Evolutionary conservation across 2,113 vertebrate genomes (phyloP), one percentile per base, ranked within the genome.

Genomic region (Ophthalmolycus amberensis): DNA sequence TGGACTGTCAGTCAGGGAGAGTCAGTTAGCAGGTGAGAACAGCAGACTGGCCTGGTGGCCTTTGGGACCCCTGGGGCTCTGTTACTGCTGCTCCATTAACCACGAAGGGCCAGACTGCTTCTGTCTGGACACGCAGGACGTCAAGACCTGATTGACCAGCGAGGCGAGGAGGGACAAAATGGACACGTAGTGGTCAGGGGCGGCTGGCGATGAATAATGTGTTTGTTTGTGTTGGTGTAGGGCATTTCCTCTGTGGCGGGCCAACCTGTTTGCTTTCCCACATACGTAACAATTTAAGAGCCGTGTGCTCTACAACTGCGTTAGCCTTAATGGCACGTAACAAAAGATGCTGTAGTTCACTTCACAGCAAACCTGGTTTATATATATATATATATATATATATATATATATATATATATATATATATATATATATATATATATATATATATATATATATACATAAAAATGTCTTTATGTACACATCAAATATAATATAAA

Each of bases 11-110:
- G 71, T 60, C 64, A 84, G 60, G 7, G 22, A 60, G 56, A 40
- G 67, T 76, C 69, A 84, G 58, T 88, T 63, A 90, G 80, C 76
- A 75, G 73, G 88, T 79, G 86, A 84, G 74, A 85, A 76, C 15
- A 75, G 78, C 0, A 56, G 82, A 82, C 76, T 75, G 73, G 85
- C 46, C 29, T 14, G 50, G 75, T 52, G 82, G 78, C 73, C 83
- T 52, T 40, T 62, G 68, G 69, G 81, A 72, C 60, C 81, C 81
- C 71, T 5, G 15, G 68, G 37, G 77, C 42, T 75, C 71, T 1
- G 34, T 69, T 40, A 83, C 66, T 79, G 54, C 25, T 27, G 40
- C 16, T 71, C 71, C 75, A 88, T 88, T 91, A 88, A 82, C 37
- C 82, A 77, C 14, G 1, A 16, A 77, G 52, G 52, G 52, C 38